Evolutionary conservation across 2,888 invertebrate genomes (phyloP).

Genomic region (Parelbella ahira): DNA sequence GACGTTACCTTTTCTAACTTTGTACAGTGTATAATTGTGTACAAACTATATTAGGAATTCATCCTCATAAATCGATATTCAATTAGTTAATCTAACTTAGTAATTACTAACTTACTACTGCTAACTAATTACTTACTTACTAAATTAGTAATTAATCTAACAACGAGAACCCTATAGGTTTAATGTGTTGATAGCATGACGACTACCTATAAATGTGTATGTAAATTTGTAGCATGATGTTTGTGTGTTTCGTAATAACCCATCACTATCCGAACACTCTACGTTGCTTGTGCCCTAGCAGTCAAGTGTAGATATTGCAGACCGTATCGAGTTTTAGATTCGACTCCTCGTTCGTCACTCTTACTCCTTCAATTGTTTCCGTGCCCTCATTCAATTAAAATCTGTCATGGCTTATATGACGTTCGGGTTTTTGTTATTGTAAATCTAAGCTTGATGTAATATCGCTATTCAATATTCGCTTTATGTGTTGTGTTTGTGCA

Average conservation of each 20-base stretch:
- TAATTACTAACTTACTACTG: no score
- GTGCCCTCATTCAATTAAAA: slow-evolving; percentile 10
- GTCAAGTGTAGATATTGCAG: slow-evolving; percentile 68
- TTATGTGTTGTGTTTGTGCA: slow-evolving; percentile 34
- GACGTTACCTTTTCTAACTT: no score
- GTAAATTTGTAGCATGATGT: no score
- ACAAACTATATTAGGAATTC: no score
- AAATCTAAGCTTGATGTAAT: slow-evolving; percentile 9
- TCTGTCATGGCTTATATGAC: slow-evolving; percentile 15
- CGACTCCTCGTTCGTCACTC: slow-evolving; percentile 27
- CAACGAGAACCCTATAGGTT: no score
- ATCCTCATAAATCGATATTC: no score
- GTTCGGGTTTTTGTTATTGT: slow-evolving; percentile 22
- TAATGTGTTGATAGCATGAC: no score
- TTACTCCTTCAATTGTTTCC: slow-evolving; percentile 27
- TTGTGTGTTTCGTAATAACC: slow-evolving; percentile 13
- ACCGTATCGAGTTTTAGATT: slow-evolving; percentile 44
- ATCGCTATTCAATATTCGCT: slow-evolving; percentile 23
- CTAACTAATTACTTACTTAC: no score
- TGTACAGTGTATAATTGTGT: no score
- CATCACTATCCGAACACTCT: slow-evolving; percentile 45
- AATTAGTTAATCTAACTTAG: no score
- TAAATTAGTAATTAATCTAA: no score
- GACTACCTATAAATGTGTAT: no score
- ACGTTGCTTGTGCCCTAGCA: slow-evolving; percentile 68